Base-by-base conservation (phyloP, 2,797 vertebrate species). In the Syndactyla subalaris region DNA sequence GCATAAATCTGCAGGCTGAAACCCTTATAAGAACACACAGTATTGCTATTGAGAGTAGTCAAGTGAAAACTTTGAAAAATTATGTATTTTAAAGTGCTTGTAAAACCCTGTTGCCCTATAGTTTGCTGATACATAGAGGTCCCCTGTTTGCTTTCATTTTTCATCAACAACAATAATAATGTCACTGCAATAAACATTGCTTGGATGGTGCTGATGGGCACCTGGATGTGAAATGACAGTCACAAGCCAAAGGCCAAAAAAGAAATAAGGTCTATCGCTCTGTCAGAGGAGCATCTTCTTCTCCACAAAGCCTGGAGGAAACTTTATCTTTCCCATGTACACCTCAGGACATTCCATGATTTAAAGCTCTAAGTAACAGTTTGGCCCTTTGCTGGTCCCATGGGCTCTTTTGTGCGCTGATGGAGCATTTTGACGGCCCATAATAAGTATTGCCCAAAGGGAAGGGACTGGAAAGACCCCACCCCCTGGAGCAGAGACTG, bases 1-100 rank as follows among this genome's bases (percentile, higher is more conserved):
- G 63, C 86, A 94, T 81, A 93, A 94, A 94, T 92, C 84, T 93
- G 48, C 54, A 55, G 75, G 15, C 63, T 94, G 89, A 95, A 95
- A 57, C 48, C 30, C 36, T 41, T 79, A 66, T 82, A 94, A 76
- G 66, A 91, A 27, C 49, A 61, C 32, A 57, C 15, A 52, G 11
- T 32, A 43, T 54, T 82, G 57, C 77, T 95, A 70, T 6, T 77
- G 91, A 82, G 81, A 91, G 65, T 85, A 67, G 36, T 94, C 67
- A 73, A 86, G 66, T 81, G 85, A 92, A 90, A 84, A 92, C 72
- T 72, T 36, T 27, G 70, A 90, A 89, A 94, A 84, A 81, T 15
- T 41, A n/a, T 17, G 5, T 72, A 24, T 83, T 94, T 87, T 74
- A 62, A 85, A 71, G 75, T 43, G 46, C 52, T 93, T 86, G 52